Conservation (phyloP, 2,888 invertebrate species). For the Halictus quadricinctus region DNA sequence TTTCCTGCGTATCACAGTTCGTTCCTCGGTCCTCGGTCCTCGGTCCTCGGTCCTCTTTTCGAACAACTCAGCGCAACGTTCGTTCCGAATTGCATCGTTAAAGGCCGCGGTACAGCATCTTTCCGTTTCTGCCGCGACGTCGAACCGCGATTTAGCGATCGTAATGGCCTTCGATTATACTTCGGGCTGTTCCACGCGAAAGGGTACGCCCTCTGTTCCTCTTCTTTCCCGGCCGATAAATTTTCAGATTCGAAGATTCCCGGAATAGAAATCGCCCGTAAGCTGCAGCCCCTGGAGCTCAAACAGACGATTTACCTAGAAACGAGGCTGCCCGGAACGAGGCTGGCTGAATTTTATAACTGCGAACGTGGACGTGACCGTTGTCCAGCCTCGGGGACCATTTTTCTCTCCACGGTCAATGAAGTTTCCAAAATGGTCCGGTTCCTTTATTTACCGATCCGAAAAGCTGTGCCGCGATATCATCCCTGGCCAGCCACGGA, state of each 20-base stretch:
- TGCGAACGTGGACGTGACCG: background rate
- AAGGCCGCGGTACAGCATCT: conserved; percentile 15
- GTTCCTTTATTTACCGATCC: conserved; percentile 28
- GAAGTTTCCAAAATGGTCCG: conserved; percentile 9
- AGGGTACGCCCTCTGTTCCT: background rate
- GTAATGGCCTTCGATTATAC: conserved; percentile 19
- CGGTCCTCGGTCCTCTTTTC: background rate
- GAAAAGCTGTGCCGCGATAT: background rate
- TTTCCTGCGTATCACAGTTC: conserved; percentile 19
- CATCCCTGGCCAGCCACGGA: background rate
- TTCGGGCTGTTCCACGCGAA: background rate
- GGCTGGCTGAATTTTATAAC: conserved; percentile 14
- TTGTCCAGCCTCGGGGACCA: conserved; percentile 16
- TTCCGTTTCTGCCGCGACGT: conserved; percentile 11
- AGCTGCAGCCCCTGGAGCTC: background rate
- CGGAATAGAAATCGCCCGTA: background rate
- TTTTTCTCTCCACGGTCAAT: conserved; percentile 21
- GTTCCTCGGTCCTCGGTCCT: background rate
- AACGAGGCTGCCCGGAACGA: background rate
- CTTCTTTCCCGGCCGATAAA: conserved; percentile 25
- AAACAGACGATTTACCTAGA: conserved; percentile 22
- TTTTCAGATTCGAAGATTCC: conserved; percentile 11
- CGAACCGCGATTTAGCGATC: conserved; percentile 42
- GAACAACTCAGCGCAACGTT: conserved; percentile 13
- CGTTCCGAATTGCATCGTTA: conserved; percentile 42